These are phyloP conservation scores for Steinernema carpocapsae DNA, from an alignment of 2,888 invertebrate genomes.

Conservation along the genomic window DNA sequence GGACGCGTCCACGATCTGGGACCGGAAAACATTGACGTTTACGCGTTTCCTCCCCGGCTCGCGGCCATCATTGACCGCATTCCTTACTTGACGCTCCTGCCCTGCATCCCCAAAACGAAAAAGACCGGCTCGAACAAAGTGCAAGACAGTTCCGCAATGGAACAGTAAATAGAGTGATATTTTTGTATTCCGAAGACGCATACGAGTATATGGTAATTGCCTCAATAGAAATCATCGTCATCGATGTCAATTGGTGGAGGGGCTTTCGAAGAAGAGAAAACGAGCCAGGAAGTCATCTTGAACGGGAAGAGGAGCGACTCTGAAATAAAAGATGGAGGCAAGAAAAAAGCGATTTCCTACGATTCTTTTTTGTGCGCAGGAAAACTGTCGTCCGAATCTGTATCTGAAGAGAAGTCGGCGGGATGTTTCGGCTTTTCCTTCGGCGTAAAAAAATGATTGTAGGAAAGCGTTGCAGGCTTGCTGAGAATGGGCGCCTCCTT, in stretches of 20 bases:
- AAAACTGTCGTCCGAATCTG: constrained; percentile 12
- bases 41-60: constrained; percentile 54
- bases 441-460: neutral
- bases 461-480: neutral
- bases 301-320: neutral
- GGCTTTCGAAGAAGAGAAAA: neutral
- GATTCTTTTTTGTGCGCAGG: neutral
- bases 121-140: constrained; percentile 43
- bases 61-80: constrained; percentile 56
- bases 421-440: neutral
- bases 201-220: constrained; percentile 30
- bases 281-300: constrained; percentile 29
- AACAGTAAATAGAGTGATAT: neutral
- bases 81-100: constrained; percentile 53
- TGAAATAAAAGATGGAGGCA: neutral
- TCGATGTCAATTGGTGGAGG: constrained; percentile 20
- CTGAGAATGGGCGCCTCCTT: neutral
- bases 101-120: constrained; percentile 59
- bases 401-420: neutral
- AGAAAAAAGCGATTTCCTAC: neutral
- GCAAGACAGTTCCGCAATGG: constrained; percentile 10
- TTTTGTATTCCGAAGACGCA: neutral
- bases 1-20: constrained; percentile 56
- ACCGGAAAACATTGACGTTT: constrained; percentile 51
- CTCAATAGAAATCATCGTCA: constrained; percentile 30